These are phyloP conservation scores for Spicauda simplicius DNA, from an alignment of 2,888 invertebrate species.

Conservation along the genomic window DNA sequence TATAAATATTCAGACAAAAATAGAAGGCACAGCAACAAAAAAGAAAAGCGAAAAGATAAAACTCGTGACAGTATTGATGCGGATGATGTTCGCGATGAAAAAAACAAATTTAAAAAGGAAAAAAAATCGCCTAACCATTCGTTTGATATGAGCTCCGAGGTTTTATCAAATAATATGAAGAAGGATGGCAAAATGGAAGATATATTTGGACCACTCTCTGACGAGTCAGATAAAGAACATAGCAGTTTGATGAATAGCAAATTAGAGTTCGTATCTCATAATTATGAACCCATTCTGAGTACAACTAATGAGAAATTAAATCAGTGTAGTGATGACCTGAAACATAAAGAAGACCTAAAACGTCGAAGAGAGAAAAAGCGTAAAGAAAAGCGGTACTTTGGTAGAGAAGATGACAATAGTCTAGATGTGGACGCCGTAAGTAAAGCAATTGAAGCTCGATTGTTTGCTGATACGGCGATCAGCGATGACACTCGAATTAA, in stretches of 20 bases:
- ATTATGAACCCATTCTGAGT: slow-evolving; percentile 50
- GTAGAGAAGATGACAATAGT: slow-evolving; percentile 90
- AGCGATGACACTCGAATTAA: slow-evolving; percentile 73
- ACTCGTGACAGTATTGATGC: slow-evolving; percentile 79
- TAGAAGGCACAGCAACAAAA: slow-evolving; percentile 82
- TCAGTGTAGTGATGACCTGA: slow-evolving; percentile 55
- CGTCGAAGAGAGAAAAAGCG: slow-evolving; percentile 87
- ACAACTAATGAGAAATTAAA: slow-evolving; percentile 48
- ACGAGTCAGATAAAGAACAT: slow-evolving; percentile 84
- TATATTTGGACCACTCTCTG: slow-evolving; percentile 94
- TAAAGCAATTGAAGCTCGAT: slow-evolving; percentile 91
- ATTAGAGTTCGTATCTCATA: slow-evolving; percentile 56
- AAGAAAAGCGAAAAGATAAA: slow-evolving; percentile 86
- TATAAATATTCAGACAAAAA: slow-evolving; percentile 80
- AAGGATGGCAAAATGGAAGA: slow-evolving; percentile 94
- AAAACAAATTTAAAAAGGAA: slow-evolving; percentile 85
- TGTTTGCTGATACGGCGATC: slow-evolving; percentile 87
- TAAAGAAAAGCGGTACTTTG: slow-evolving; percentile 84
- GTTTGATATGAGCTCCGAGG: slow-evolving; percentile 60
- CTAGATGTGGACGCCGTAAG: slow-evolving; percentile 93
- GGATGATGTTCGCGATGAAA: slow-evolving; percentile 78
- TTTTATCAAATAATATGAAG: slow-evolving; percentile 69
- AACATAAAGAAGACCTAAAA: slow-evolving; percentile 81
- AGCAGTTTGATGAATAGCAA: slow-evolving; percentile 41
- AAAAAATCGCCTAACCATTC: slow-evolving; percentile 66